Base-by-base conservation (phyloP, 1,140 invertebrate genomes). In the Varroa destructor region DNA sequence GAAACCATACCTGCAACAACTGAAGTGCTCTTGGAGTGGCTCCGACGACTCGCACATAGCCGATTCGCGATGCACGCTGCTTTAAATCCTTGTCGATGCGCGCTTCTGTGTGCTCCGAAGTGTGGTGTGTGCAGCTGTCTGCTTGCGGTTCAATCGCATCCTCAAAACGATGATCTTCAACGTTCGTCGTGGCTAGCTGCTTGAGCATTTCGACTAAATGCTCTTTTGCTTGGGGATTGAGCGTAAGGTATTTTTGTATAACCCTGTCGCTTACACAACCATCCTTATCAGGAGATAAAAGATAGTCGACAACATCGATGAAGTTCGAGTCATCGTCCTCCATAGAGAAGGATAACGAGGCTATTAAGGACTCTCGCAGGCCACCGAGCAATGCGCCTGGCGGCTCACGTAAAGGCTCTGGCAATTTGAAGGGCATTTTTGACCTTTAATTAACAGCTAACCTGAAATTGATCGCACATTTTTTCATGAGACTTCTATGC, bases 301-400 rank as follows among this genome's bases (percentile, higher is more conserved):
- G 36, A 40, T 67, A 67, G 61, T 67, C 61, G 61, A 67, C 36
- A 46, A 67, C 40, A 40, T 67, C 61, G 61, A 67, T 67, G 61
- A 67, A 67, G 46, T 67, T 67, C 61, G 40, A 67, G 46, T 67
- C 61, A 2, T 43, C 14, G 37, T 67, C 37, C 8, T 67, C 40
- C 61, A 43, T 67, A 12, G 14, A 58, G 57, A 51, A 8, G 46
- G 46, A 51, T 8, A 51, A 8, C 46, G 57, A 36, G 12, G 57
- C 57, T 6, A 42, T 58, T 36, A 58, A 46, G 12, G 40, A 46
- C 36, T 67, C 40, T 4, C 46, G 61, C 40, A 67, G 40, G 46
- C 61, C 14, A 37, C 46, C 61, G 61, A 51, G 46, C 46, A 43
- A 14, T 12, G 46, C 61, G 37, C 40, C 61, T 67, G 40, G 12